Evolutionary conservation across 2,797 vertebrate species (phyloP).

Genomic region (Muraenolepis orangiensis): DNA sequence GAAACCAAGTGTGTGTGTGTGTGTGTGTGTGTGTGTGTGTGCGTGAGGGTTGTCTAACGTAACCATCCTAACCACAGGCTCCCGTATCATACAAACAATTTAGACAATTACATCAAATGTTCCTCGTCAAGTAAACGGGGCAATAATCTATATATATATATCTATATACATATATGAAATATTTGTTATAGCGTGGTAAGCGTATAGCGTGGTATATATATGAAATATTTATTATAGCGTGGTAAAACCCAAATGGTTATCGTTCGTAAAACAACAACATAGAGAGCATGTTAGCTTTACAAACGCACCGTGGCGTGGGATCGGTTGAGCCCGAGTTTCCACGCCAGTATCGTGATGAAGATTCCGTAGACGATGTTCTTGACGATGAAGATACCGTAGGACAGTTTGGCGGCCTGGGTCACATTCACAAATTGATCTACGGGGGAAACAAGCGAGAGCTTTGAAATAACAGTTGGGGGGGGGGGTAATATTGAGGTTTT

Average conservation of each 20-base stretch:
- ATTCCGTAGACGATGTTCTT: constrained; percentile 70
- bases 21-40: too few species aligned
- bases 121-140: too few species aligned
- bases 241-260: background rate
- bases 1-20: too few species aligned
- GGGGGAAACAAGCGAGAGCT: constrained; percentile 12
- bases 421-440: constrained; percentile 44
- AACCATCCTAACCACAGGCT: too few species aligned
- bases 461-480: background rate
- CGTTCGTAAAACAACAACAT: background rate
- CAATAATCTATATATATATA: too few species aligned
- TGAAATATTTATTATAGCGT: background rate
- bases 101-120: too few species aligned
- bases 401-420: constrained; percentile 41
- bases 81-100: too few species aligned
- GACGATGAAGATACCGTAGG: constrained; percentile 52
- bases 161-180: too few species aligned
- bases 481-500: background rate
- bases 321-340: constrained; percentile 57
- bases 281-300: background rate
- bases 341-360: constrained; percentile 57
- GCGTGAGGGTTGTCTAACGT: too few species aligned
- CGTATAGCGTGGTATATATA: too few species aligned
- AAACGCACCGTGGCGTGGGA: background rate
- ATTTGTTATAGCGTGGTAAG: too few species aligned